phyloP scores from a whole-genome alignment of 2,888 invertebrate species.

The Carabus problematicus region DNA sequence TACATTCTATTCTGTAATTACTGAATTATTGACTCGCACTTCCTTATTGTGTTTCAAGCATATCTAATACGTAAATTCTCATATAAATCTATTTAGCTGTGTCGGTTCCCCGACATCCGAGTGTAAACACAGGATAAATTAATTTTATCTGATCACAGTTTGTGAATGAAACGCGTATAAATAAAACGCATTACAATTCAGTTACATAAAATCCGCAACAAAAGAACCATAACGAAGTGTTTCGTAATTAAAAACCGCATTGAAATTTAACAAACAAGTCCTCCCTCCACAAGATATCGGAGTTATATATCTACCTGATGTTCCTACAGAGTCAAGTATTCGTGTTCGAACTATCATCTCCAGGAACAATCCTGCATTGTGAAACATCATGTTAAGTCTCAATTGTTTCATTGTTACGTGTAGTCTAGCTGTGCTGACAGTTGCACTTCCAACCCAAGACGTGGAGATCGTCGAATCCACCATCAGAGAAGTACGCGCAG shows the following conservation, averaged over 20 bases:
- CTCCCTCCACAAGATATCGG: conserved; percentile 8
- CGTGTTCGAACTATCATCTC: conserved; percentile 17
- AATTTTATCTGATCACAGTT: neutral
- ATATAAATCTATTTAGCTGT: too few relatives aligned
- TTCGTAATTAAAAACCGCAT: conserved; percentile 8
- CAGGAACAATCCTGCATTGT: too few relatives aligned
- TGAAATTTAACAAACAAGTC: neutral
- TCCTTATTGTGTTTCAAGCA: conserved; percentile 4
- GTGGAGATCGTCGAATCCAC: conserved; percentile 63
- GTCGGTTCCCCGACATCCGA: too few relatives aligned
- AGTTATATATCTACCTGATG: neutral
- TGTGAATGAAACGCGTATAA: neutral
- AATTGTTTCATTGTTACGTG: neutral
- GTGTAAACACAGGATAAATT: too few relatives aligned
- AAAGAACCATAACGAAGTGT: conserved; percentile 10
- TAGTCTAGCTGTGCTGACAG: conserved; percentile 13
- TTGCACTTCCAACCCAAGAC: conserved; percentile 47
- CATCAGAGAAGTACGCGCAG: conserved; percentile 65
- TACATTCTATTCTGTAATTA: conserved; percentile 27
- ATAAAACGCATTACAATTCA: conserved; percentile 14
- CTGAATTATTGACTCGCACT: neutral
- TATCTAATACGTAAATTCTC: too few relatives aligned
- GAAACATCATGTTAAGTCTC: conserved; percentile 43
- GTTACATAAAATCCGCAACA: conserved; percentile 17
- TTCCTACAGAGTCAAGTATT: conserved; percentile 5